Evolutionary conservation across 2,113 vertebrate genomes (phyloP), one percentile per base, ranked within the genome.

Genomic region (Rhabdomys dilectus): DNA sequence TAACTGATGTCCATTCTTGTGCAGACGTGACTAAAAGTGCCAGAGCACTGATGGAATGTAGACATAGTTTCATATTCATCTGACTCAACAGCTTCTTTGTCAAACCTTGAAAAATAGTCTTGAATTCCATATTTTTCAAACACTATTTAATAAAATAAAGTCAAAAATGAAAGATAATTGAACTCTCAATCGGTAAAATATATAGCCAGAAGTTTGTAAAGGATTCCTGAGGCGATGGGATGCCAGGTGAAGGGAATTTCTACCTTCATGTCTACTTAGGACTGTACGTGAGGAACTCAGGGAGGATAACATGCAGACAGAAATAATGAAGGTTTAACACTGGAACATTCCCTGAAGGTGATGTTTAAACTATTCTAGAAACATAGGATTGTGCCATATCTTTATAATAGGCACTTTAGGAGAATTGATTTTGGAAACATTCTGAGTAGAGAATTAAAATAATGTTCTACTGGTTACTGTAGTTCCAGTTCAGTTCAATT

Each of bases 51-150:
- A 36, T 24, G 42, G 13, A 29, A 58, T 86, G 91, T 72, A 87
- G 60, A 89, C 84, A 42, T 42, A 7, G 19, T 82, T 89, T 94
- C 31, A 66, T 77, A 31, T 77, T 96, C 58, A 77, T 56, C 60
- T 87, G 21, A 82, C 19, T 48, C 86, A 24, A 89, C 6, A 86
- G 29, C 31, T 91, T 60, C 3, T 76, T 58, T 77, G 16, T 72
- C 86, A 86, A 91, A 92, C 45, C 21, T 93, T 84, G 60, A 68
- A 92, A 96, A 86, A 58, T 91, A 73, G 7, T 89, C n/a, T 85
- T 91, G 24, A 92, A 31, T 31, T 92, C 26, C 2, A 68, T 10
- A 21, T 80, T 1, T 91, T 93, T 26, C 12, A 88, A 78, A 72
- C 91, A 75, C 48, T 10, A 24, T 68, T 90, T 92, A 68, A 60